phyloP scores from a whole-genome alignment of 2,113 vertebrate species.

The Pterophyllum scalare region DNA sequence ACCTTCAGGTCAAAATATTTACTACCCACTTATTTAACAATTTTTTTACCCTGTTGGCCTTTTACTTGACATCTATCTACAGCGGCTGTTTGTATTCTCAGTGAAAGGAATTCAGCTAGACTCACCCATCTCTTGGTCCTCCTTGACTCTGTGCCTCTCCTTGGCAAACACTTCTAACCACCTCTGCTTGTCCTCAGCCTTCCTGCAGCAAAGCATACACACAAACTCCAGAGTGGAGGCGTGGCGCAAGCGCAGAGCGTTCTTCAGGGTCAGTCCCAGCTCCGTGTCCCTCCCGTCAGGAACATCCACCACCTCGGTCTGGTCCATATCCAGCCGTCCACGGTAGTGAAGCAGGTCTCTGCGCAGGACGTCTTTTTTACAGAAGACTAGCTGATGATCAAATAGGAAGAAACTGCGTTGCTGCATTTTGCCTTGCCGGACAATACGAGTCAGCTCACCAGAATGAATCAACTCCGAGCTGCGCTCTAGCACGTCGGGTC shows the following conservation, averaged over 20 bases:
- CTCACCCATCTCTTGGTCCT: slow-evolving; percentile 96
- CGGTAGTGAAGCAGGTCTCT: slow-evolving; percentile 96
- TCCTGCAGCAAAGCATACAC: slow-evolving; percentile 90
- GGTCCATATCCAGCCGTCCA: slow-evolving; percentile 89
- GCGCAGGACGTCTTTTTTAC: slow-evolving; percentile 95
- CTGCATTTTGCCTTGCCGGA: slow-evolving; percentile 91
- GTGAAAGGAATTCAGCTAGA: slow-evolving; percentile 17
- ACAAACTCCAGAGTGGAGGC: slow-evolving; percentile 82
- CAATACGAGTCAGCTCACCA: slow-evolving; percentile 89
- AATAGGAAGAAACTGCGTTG: slow-evolving; percentile 97
- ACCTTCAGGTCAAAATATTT: slow-evolving; percentile 54
- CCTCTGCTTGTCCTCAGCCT: slow-evolving; percentile 90
- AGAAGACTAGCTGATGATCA: slow-evolving; percentile 96
- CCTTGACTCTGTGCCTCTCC: slow-evolving; percentile 89
- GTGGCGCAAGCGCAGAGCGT: slow-evolving; percentile 89
- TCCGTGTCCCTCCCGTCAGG: slow-evolving; percentile 89
- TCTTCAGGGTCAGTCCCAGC: slow-evolving; percentile 86
- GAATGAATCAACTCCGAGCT: slow-evolving; percentile 98
- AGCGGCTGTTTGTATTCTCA: slow-evolving; percentile 14
- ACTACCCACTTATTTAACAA: not conserved
- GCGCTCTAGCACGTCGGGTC: slow-evolving; percentile 88
- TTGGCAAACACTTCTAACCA: slow-evolving; percentile 90
- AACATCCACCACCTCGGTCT: slow-evolving; percentile 83
- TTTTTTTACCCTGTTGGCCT: not conserved
- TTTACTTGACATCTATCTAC: slow-evolving; percentile 30